These are phyloP conservation scores for Sebastes hubbsi DNA, from an alignment of 2,797 vertebrate species.

Conservation along the genomic window DNA sequence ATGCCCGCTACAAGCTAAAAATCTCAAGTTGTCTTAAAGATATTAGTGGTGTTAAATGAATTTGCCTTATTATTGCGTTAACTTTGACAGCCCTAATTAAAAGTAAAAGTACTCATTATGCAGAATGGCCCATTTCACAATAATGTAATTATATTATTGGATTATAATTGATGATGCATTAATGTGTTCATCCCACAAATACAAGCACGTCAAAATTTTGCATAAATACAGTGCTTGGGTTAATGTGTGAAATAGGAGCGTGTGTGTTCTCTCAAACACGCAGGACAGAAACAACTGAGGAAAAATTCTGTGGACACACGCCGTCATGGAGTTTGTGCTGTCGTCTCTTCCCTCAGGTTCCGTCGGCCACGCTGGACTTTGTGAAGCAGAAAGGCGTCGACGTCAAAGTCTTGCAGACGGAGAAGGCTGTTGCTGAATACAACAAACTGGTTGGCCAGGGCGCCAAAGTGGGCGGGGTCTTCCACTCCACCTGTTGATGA, in stretches of 20 bases:
- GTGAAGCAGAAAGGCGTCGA: conserved; percentile 87
- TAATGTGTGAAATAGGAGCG: neutral
- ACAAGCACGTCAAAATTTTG: no score
- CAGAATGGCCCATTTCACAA: neutral
- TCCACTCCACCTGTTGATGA: conserved; percentile 94
- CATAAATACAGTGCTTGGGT: no score
- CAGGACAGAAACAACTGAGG: neutral
- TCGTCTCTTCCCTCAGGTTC: conserved; percentile 81
- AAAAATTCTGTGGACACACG: neutral
- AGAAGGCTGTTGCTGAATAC: conserved; percentile 90
- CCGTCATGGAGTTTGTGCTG: neutral
- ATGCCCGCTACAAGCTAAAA: no score
- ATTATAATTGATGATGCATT: no score
- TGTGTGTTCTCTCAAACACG: neutral
- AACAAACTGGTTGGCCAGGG: conserved; percentile 87
- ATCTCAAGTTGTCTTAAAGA: no score
- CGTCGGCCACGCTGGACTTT: conserved; percentile 87
- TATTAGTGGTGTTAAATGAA: no score
- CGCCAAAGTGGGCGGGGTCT: conserved; percentile 89
- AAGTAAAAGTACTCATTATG: neutral
- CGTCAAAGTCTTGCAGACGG: conserved; percentile 87
- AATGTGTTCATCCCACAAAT: no score
- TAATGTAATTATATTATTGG: neutral
- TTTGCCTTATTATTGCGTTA: no score
- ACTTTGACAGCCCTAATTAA: no score